Percentiles rank a stretch among this genome's conserved stretches.
Conservation (phyloP, 2,797 vertebrate species). For the Enteromius viviparus region DNA sequence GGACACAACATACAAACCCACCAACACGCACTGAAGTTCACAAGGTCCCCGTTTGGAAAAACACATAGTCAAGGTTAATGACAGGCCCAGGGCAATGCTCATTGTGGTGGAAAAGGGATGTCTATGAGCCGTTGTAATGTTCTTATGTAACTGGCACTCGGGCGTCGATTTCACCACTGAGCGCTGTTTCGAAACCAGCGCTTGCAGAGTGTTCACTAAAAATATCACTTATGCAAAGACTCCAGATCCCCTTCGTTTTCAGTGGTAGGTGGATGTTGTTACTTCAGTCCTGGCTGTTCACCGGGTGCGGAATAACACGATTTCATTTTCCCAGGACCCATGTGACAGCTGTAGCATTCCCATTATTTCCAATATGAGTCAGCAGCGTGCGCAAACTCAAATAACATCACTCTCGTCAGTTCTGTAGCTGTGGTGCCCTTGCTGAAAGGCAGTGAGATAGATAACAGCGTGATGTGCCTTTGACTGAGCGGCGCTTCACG, state of each 20-base stretch:
- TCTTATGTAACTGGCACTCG: conserved; percentile 74
- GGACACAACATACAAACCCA: conserved; percentile 19
- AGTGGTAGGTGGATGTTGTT: conserved; percentile 7
- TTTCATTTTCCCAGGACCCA: conserved; percentile 5
- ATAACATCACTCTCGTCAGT: conserved; percentile 1
- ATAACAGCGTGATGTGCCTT: conserved; percentile 31
- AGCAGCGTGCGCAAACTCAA: conserved; percentile 10
- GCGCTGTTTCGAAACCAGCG: conserved; percentile 48
- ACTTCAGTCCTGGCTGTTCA: conserved; percentile 19
- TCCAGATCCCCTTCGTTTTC: conserved; percentile 20
- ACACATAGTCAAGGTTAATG: conserved; percentile 79
- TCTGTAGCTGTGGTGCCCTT: conserved; percentile 20
- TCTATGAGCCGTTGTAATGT: conserved; percentile 62
- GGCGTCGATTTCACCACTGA: conserved; percentile 60
- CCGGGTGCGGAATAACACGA: conserved; percentile 30
- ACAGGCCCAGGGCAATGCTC: conserved; percentile 69
- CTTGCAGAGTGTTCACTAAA: conserved; percentile 37
- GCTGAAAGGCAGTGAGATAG: conserved; percentile 36
- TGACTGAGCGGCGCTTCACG: conserved; percentile 11
- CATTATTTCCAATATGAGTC: conserved; percentile 45
- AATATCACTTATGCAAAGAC: conserved; percentile 47
- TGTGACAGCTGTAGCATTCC: conserved; percentile 36
- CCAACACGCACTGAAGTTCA: conserved; percentile 32
- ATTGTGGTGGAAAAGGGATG: conserved; percentile 48
- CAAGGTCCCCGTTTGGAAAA: conserved; percentile 66